phyloP scores from a whole-genome alignment of 23 tunicate genomes.

The Aplidium turbinatum region DNA sequence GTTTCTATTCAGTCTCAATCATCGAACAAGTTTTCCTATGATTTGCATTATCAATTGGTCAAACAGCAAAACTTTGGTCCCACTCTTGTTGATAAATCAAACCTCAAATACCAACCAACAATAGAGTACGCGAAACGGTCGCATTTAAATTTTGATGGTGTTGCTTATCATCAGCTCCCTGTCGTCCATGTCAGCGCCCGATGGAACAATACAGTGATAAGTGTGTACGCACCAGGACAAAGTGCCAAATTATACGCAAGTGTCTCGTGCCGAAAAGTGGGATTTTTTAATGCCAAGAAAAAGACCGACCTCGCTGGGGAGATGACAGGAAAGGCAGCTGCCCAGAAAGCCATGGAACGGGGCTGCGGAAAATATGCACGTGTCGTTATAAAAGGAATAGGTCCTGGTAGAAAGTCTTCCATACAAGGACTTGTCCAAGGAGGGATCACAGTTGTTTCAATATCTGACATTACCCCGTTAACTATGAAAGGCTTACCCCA shows the following conservation, averaged over 20 bases:
- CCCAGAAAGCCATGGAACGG: conserved; percentile 35
- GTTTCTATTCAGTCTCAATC: too few relatives aligned
- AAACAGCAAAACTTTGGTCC: conserved; percentile 72
- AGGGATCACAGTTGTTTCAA: conserved; percentile 72
- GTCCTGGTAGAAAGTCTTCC: conserved; percentile 76
- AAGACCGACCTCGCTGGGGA: conserved; percentile 83
- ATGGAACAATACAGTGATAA: conserved; percentile 60
- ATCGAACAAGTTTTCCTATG: not conserved
- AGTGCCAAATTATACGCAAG: not conserved
- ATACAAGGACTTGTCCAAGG: conserved; percentile 62
- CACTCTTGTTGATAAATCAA: conserved; percentile 38
- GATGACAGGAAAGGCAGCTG: conserved; percentile 57
- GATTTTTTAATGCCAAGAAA: conserved; percentile 69
- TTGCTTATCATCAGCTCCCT: conserved; percentile 32
- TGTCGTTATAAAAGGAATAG: conserved; percentile 74
- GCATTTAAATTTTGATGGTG: conserved; percentile 38
- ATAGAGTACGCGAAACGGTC: conserved; percentile 27
- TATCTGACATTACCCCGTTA: conserved; percentile 67
- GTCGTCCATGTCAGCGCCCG: conserved; percentile 34
- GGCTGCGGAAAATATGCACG: conserved; percentile 63
- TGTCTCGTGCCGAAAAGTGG: conserved; percentile 43
- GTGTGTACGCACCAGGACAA: not conserved
- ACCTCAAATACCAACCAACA: conserved; percentile 5
- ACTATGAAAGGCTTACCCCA: conserved; percentile 57
- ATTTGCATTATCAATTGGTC: conserved; percentile 32